These are phyloP conservation scores for Sorex fumeus DNA, from an alignment of 2,113 vertebrate species.

Conservation along the genomic window DNA sequence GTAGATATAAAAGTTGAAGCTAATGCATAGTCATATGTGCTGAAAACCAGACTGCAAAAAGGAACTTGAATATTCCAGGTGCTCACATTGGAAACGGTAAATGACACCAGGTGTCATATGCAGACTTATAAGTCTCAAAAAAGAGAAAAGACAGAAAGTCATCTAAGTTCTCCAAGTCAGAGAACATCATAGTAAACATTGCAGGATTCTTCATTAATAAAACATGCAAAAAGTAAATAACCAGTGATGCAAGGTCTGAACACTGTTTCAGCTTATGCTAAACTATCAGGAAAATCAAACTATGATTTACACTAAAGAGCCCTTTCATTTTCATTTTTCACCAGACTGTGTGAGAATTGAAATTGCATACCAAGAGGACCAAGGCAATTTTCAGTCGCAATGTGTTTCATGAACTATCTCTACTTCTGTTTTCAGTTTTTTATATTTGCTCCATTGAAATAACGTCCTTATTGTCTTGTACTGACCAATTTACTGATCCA, in stretches of 20 bases:
- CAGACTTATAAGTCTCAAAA: constrained; percentile 34
- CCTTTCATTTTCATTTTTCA: constrained; percentile 51
- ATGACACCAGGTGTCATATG: not conserved
- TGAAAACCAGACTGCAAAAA: not conserved
- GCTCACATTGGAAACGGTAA: constrained; percentile 54
- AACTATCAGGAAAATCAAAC: constrained; percentile 25
- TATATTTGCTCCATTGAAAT: not conserved
- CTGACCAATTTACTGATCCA: not conserved
- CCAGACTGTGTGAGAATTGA: not conserved
- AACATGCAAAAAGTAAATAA: constrained; percentile 68
- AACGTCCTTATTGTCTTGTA: not conserved
- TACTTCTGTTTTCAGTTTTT: not conserved
- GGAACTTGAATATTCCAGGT: constrained; percentile 58
- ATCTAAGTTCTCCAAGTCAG: constrained; percentile 41
- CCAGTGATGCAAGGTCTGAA: constrained; percentile 41
- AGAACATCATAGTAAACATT: not conserved
- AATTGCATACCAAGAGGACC: not conserved
- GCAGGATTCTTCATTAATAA: constrained; percentile 57
- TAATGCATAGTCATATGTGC: constrained; percentile 63
- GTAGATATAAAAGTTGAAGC: constrained; percentile 62
- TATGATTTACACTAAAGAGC: not conserved
- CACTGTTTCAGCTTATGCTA: constrained; percentile 27
- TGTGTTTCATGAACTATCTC: not conserved
- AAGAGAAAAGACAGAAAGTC: not conserved
- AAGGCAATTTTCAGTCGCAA: not conserved